These are phyloP conservation scores for Lophura nycthemera DNA, from an alignment of 2,113 vertebrate genomes.

Conservation along the genomic window DNA sequence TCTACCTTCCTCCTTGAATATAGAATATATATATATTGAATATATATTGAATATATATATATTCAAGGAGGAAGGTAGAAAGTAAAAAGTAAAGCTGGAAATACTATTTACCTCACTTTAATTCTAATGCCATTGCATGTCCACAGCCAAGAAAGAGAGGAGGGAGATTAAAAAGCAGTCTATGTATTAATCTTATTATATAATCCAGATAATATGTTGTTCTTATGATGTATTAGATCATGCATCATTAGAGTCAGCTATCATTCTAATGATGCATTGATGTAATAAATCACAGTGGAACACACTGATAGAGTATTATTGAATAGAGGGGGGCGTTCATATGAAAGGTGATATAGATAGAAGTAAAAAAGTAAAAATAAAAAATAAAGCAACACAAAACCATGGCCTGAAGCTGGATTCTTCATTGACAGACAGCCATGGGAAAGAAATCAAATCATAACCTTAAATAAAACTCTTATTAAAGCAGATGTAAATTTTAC, in stretches of 20 bases:
- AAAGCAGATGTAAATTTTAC: neutral
- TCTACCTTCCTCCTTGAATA: no score
- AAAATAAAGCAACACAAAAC: neutral
- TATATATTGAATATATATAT: no score
- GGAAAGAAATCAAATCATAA: neutral
- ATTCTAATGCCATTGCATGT: neutral
- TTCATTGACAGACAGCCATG: neutral
- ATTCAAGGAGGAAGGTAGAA: neutral
- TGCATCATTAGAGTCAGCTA: slow-evolving; percentile 70
- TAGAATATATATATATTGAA: no score
- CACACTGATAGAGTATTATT: slow-evolving; percentile 65
- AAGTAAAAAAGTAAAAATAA: slow-evolving; percentile 37
- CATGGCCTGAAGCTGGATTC: slow-evolving; percentile 6
- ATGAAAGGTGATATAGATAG: slow-evolving; percentile 52
- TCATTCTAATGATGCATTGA: slow-evolving; percentile 69
- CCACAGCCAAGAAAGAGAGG: neutral
- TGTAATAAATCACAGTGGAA: slow-evolving; percentile 71
- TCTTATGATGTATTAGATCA: slow-evolving; percentile 76
- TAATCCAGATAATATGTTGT: slow-evolving; percentile 65
- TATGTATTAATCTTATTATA: slow-evolving; percentile 48
- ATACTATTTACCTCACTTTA: neutral
- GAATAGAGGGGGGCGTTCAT: slow-evolving; percentile 42
- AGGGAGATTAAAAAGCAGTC: neutral
- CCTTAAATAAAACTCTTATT: neutral
- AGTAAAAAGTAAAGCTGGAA: neutral